phyloP scores from a whole-genome alignment of 2,113 vertebrate species.

The Microtus oregoni region DNA sequence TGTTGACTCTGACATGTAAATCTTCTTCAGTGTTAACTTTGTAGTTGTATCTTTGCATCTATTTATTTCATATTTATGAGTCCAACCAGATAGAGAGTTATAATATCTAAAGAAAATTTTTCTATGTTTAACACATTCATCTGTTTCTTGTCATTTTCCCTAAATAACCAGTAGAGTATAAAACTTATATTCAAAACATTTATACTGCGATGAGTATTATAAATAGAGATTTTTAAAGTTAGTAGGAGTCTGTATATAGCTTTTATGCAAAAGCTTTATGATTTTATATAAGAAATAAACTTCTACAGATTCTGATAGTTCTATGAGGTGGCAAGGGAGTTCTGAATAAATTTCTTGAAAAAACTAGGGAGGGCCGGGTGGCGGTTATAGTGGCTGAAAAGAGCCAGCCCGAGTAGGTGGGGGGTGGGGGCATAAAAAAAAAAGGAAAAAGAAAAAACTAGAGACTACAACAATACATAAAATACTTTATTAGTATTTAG shows the following conservation, averaged over 20 bases:
- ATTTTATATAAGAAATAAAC: background rate
- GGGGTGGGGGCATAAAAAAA: too few relatives aligned
- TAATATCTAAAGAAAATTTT: background rate
- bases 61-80: background rate
- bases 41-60: background rate
- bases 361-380: too few relatives aligned
- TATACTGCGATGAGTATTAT: background rate
- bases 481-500: background rate
- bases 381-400: rapidly evolving
- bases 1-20: background rate
- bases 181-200: background rate
- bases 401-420: too few relatives aligned
- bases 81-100: background rate
- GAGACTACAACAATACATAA: background rate
- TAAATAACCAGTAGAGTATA: background rate
- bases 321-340: background rate
- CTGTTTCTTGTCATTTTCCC: background rate
- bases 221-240: background rate
- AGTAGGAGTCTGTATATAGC: background rate
- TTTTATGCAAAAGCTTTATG: background rate
- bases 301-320: background rate
- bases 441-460: too few relatives aligned
- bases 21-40: background rate
- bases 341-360: background rate
- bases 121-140: background rate